phyloP scores from a whole-genome alignment of 2,797 vertebrate genomes.

The Pseudotriccus pelzelni region DNA sequence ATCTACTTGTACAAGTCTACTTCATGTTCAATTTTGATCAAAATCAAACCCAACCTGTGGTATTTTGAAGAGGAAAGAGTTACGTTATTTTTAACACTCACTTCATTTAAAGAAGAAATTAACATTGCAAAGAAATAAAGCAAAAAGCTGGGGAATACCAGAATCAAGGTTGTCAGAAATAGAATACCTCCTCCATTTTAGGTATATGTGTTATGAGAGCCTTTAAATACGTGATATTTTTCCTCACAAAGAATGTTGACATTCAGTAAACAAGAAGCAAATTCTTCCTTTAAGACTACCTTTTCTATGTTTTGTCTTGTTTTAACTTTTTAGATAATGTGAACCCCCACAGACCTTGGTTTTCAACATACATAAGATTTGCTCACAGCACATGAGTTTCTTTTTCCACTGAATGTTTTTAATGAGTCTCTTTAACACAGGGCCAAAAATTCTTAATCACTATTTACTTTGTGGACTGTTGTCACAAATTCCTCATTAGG shows the following conservation, averaged over 20 bases:
- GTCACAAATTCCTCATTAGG: background rate
- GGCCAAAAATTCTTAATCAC: background rate
- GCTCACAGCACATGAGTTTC: background rate
- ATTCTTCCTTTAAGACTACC: background rate
- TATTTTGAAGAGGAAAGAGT: background rate
- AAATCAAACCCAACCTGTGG: background rate
- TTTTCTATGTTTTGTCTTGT: background rate
- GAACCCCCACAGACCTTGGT: background rate
- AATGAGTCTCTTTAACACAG: background rate
- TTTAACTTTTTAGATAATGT: background rate
- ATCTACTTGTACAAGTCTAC: background rate
- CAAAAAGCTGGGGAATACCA: background rate
- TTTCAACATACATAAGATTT: background rate
- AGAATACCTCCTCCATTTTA: background rate
- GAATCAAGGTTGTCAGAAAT: background rate
- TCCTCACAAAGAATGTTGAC: background rate
- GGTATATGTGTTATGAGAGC: background rate
- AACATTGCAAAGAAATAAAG: background rate
- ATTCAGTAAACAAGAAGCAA: background rate
- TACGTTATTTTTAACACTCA: background rate
- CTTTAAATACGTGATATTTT: background rate
- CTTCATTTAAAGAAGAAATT: background rate
- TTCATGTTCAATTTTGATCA: background rate
- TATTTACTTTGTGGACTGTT: background rate
- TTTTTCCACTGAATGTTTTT: background rate